Evolutionary conservation across 2,797 vertebrate genomes (phyloP).

Genomic region (Lutjanus campechanus): DNA sequence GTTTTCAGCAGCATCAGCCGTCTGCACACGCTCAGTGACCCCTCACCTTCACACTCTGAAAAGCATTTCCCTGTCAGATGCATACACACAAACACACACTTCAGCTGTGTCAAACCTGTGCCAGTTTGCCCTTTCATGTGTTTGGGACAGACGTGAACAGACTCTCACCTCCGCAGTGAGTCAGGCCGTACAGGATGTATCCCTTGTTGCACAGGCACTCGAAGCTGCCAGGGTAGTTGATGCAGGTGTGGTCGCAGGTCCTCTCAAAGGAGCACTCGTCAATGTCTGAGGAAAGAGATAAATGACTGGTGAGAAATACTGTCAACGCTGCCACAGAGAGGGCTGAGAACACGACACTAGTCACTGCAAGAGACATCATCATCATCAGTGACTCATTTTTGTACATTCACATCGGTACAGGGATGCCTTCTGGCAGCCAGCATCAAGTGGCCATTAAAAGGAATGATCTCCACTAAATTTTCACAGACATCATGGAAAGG

Average conservation of each 20-base stretch:
- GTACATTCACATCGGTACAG: neutral
- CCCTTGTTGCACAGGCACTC: slow-evolving; percentile 94
- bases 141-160: neutral
- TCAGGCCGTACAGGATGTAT: slow-evolving; percentile 93
- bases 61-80: slow-evolving; percentile 18
- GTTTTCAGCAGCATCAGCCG: slow-evolving; percentile 21
- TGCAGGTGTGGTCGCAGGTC: slow-evolving; percentile 96
- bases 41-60: slow-evolving; percentile 18
- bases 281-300: slow-evolving; percentile 86
- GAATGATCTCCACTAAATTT: neutral
- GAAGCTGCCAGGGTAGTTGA: slow-evolving; percentile 93
- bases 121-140: neutral
- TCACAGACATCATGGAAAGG: neutral
- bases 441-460: neutral
- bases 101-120: neutral
- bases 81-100: slow-evolving; percentile 4
- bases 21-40: slow-evolving; percentile 32
- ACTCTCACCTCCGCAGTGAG: slow-evolving; percentile 94
- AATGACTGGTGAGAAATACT: neutral
- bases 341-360: neutral
- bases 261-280: slow-evolving; percentile 93
- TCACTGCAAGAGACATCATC: neutral
- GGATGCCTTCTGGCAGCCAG: neutral
- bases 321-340: neutral
- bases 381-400: neutral